Evolutionary conservation across 1,140 invertebrate genomes (phyloP).

Genomic region (Neotoxoptera formosana): DNA sequence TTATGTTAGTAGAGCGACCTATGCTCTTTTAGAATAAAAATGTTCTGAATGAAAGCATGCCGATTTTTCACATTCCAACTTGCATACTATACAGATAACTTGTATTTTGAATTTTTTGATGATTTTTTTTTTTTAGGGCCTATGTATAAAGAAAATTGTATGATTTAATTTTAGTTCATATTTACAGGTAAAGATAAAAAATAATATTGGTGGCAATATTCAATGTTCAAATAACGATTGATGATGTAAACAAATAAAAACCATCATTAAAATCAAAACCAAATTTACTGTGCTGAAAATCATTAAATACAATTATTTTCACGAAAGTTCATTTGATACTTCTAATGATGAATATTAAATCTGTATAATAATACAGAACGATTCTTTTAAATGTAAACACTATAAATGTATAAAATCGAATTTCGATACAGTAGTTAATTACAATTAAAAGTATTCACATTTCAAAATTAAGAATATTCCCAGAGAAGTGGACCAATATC

Average conservation of each 20-base stretch:
- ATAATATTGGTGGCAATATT: neutral
- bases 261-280: neutral
- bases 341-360: neutral
- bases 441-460: neutral
- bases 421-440: neutral
- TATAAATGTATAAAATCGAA: neutral
- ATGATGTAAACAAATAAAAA: neutral
- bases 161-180: neutral
- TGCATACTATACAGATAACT: neutral
- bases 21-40: conserved; percentile 18
- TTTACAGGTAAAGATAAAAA: neutral
- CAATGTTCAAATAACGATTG: neutral
- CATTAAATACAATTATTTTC: neutral
- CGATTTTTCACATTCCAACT: neutral
- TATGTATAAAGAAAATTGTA: neutral
- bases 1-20: conserved; percentile 16
- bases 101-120: neutral
- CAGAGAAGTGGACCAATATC: too few relatives aligned
- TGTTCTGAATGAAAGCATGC: conserved; percentile 36
- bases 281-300: neutral
- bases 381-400: neutral
- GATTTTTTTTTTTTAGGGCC: neutral
- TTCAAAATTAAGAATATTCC: too few relatives aligned
- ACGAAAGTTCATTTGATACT: neutral
- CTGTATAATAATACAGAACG: neutral